Evolutionary conservation across 2,113 vertebrate genomes (phyloP).

Genomic region (Scatophagus argus): DNA sequence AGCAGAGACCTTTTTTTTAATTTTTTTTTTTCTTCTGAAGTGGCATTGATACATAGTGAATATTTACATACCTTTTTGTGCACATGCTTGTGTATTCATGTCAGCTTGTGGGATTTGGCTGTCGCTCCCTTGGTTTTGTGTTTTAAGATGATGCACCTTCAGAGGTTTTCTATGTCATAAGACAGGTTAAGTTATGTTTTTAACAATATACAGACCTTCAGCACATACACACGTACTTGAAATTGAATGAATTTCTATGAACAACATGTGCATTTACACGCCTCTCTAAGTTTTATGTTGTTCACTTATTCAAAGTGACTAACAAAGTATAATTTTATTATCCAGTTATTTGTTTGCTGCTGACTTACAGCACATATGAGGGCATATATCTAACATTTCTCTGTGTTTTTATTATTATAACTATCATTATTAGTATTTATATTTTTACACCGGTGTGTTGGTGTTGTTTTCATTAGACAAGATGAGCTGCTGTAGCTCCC

Average conservation of each 20-base stretch:
- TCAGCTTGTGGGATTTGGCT: not conserved
- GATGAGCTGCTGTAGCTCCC: slow-evolving; percentile 69
- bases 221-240: too few species aligned
- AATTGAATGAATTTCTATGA: not conserved
- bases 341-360: slow-evolving; percentile 28
- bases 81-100: not conserved
- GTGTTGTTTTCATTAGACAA: not conserved
- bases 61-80: not conserved
- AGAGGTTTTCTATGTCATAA: not conserved
- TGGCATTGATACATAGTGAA: not conserved
- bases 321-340: not conserved
- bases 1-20: slow-evolving; percentile 8
- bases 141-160: not conserved
- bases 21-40: not conserved
- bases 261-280: not conserved
- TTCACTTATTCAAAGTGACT: not conserved
- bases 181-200: not conserved
- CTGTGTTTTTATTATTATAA: not conserved
- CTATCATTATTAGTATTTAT: not conserved
- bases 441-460: slow-evolving; percentile 10
- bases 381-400: slow-evolving; percentile 41
- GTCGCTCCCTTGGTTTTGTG: not conserved
- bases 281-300: not conserved
- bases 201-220: not conserved
- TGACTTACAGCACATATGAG: slow-evolving; percentile 34